Base-by-base conservation (phyloP, 2,888 invertebrate species). In the Sarcophaga variegata region DNA sequence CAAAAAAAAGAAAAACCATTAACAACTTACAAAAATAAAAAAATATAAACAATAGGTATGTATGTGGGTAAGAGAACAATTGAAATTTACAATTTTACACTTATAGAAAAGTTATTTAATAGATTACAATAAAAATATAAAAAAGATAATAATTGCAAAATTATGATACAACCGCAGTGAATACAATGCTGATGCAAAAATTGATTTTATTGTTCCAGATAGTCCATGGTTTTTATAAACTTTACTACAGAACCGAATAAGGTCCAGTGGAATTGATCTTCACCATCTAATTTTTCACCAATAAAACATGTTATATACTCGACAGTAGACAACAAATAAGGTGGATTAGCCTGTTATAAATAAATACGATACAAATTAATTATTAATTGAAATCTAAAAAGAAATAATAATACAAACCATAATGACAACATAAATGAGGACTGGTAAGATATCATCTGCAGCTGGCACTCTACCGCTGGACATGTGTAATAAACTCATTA, bases 181-280 rank as follows among this genome's bases (percentile, higher is more conserved):
- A 78, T 69, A 72, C 22, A 62, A 37, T 69, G 10, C 59, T 69
- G n/a, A n/a, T n/a, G 8, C 66, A 25, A 11, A 8, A 20, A 27
- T 67, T 45, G 64, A 66, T 45, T 71, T 82, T 82, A 85, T 84
- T 89, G 88, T 71, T 89, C 89, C 63, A 90, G 89, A 63, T 93
- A 93, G 88, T 93, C 93, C 98, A 99, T 98, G 81, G 98, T 99
- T 95, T 99, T 99, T 92, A 99, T 99, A 94, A 98, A 99, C 94
- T 99, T 98, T 78, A 99, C 97, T 71, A 98, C 98, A 0, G 99
- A 97, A 91, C 97, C 97, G 94, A 99, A 99, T 94, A 99, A 98
- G 79, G 98, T 99, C 99, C 99, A 99, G 97, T 98, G 99, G 94
- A 99, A 99, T 90, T 97, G 96, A 91, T 98, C 97, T 93, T 98